Evolutionary conservation across 2,797 vertebrate genomes (phyloP), one percentile per base, ranked within the genome.

Genomic region (Typhlichthys subterraneus): DNA sequence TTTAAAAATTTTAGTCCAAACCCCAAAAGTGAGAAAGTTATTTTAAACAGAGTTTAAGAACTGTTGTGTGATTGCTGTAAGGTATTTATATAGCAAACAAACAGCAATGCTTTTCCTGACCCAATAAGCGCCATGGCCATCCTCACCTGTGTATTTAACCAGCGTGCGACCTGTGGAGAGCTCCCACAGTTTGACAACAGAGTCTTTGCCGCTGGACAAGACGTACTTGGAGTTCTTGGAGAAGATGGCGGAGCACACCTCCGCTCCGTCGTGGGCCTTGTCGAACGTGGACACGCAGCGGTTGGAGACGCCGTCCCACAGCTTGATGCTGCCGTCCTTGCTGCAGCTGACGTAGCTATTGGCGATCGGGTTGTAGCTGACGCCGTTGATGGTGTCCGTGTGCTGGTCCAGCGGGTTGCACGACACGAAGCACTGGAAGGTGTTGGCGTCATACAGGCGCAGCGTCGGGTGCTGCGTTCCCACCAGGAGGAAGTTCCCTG

Each of bases 171-270:
- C 97, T 0, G 98, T 97, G 2, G 97, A 99, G 73, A 99, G 98
- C 84, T 99, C 98, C 98, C 98, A 99, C 3, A 99, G 94, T 65
- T 97, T 98, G 57, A 96, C 96, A 76, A 99, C 96, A 0, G 96
- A 99, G 91, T 99, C 98, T 80, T 99, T 99, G 58, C 97, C 98
- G 48, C 95, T 99, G 59, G 97, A 99, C 69, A 99, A 89, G 77
- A 99, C 95, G 76, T 99, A 99, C 69, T 99, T 99, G 31, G 97
- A 98, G 75, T 99, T 99, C 82, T 98, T 98, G 45, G 97, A 98
- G 77, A 98, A 99, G 80, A 98, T 93, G 31, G 95, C 97, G 0
- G 98, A 99, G 76, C 97, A 99, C 52, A 99, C 98, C 87, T 99
- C 96, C 0, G 97, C 96, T 0, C 98, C 97, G 0, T 98, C 97